Evolutionary conservation across 2,113 vertebrate species (phyloP).

Genomic region (Opisthocomus hoazin): DNA sequence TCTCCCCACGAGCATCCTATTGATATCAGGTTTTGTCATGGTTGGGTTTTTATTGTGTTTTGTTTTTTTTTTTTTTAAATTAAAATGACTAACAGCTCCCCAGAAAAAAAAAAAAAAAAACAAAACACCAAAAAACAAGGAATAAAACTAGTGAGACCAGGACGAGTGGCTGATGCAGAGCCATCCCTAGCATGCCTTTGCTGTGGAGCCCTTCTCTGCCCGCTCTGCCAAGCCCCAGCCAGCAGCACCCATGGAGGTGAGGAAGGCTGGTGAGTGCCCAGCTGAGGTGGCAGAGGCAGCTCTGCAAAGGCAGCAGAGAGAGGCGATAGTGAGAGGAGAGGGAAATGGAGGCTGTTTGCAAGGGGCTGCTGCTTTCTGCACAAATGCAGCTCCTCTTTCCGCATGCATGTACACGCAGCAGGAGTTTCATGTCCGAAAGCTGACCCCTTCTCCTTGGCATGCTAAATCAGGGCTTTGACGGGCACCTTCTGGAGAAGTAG

Average conservation of each 20-base stretch:
- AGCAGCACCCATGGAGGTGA: not conserved
- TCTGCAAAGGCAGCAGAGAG: not conserved
- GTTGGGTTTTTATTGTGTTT: not conserved
- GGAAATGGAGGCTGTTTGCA: not conserved
- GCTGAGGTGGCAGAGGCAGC: not conserved
- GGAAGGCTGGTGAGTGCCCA: not conserved
- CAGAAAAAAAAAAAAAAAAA: not conserved
- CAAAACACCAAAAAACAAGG: not conserved
- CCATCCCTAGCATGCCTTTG: not conserved
- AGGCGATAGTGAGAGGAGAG: not conserved
- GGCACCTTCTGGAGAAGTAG: not conserved
- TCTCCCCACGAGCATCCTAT: not conserved
- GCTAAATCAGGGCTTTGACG: not conserved
- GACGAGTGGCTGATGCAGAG: not conserved
- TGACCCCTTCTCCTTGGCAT: not conserved
- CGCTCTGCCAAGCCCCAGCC: not conserved
- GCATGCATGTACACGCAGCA: rapidly evolving
- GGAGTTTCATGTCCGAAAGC: not conserved
- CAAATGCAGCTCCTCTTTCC: not conserved
- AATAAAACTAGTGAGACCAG: not conserved
- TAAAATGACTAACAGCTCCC: not conserved
- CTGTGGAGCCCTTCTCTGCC: not conserved
- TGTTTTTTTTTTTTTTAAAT: not conserved
- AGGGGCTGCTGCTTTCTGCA: not conserved
- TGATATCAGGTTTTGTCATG: not conserved